A percentile compares a stretch with the other conserved stretches of the same genome.
Conservation (phyloP, 2,113 vertebrate species). For the Arothron firmamentum region DNA sequence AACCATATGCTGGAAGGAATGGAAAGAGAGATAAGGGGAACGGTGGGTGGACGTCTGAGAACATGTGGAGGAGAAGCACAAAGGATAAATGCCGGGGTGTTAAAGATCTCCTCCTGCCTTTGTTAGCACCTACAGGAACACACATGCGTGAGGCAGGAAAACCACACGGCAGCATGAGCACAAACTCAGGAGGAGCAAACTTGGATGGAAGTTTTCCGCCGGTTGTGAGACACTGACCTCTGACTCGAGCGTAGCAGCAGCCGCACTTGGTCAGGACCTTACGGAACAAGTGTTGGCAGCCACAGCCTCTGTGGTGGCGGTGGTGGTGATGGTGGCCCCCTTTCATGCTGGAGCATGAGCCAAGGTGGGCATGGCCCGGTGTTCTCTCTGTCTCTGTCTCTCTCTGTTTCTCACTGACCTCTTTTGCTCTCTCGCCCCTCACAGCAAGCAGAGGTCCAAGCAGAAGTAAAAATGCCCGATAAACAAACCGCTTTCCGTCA, state of each 20-base stretch:
- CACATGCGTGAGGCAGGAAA: neutral
- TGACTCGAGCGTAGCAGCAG: constrained; percentile 87
- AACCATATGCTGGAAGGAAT: constrained; percentile 31
- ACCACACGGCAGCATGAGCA: neutral
- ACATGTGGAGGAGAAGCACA: constrained; percentile 26
- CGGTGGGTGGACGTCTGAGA: constrained; percentile 48
- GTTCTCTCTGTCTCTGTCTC: constrained; percentile 27
- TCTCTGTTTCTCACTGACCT: neutral
- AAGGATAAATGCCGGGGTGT: constrained; percentile 1
- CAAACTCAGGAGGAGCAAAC: neutral
- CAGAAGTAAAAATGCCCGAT: constrained; percentile 62
- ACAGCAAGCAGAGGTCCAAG: constrained; percentile 40
- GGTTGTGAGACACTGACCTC: constrained; percentile 80
- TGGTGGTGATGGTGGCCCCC: constrained; percentile 78
- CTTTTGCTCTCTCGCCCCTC: constrained; percentile 25
- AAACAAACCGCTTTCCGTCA: constrained; percentile 31
- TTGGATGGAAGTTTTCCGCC: neutral
- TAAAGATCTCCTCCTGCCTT: constrained; percentile 12
- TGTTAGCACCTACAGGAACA: neutral
- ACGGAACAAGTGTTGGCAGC: constrained; percentile 91
- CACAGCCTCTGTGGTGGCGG: constrained; percentile 83
- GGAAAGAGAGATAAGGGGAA: constrained; percentile 46
- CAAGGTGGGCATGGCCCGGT: constrained; percentile 78
- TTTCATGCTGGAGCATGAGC: constrained; percentile 82
- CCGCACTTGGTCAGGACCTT: constrained; percentile 93